Base-by-base conservation (phyloP, 2,888 invertebrate species). In the Craniophora ligustri region DNA sequence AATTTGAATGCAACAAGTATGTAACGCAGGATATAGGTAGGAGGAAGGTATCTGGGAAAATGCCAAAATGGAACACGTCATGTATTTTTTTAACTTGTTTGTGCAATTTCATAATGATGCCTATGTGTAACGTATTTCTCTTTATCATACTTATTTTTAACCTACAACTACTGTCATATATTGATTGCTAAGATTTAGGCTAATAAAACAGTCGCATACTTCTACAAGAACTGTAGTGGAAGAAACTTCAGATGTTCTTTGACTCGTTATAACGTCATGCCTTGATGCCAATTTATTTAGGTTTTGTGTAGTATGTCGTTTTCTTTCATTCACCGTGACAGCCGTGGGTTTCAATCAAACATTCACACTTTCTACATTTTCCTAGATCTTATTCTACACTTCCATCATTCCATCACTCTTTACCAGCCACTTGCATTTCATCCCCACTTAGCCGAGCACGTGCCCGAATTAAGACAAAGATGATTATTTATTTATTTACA, bases 41-140 rank as follows among this genome's bases (percentile, higher is more conserved):
- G 3, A 26, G n/a, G 23, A 49, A 65, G 48, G 55, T 68, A 64
- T 72, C 67, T 80, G 80, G 77, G 63, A 57, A 69, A 68, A 58
- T 62, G 77, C 74, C 79, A 80, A 75, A 70, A 63, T 45, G 69
- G 64, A 54, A 53, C 51, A 35, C 67, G 73, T 74, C 70, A 68
- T 67, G 58, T 72, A n/a, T n/a, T n/a, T 67, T 67, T 66, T 34
- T 49, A 61, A 62, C 46, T 50, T 67, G 71, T 70, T 76, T 71
- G 60, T 69, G 66, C 57, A 63, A 50, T 46, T 54, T 38, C 40
- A 57, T 59, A 45, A n/a, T 58, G 56, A 30, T 55, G 30, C 54
- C 6, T 51, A 56, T 57, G 30, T 49, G 15, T 39, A 40, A 48
- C 13, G 19, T 19, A 26, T 61, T 49, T 62, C 5, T 38, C 26